Conservation (phyloP, 2,888 invertebrate genomes). For the Caenorhabditis auriculariae region DNA sequence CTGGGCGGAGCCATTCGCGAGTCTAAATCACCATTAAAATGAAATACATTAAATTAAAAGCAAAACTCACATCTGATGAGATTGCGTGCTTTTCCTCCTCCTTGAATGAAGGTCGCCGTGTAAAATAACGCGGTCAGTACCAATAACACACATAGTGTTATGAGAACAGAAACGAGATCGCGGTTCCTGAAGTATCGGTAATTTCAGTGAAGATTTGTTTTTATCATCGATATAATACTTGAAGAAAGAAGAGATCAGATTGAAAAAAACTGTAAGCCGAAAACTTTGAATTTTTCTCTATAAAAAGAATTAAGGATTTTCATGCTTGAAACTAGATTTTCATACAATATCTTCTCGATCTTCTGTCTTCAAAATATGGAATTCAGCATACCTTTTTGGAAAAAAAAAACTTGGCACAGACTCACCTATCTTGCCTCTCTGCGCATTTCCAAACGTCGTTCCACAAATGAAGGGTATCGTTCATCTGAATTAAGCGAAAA, state of each 20-base stretch:
- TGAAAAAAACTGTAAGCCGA: constrained; percentile 10
- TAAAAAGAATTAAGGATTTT: no score
- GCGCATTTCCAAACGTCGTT: constrained; percentile 57
- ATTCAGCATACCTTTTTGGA: no score
- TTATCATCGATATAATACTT: not conserved
- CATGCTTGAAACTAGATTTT: no score
- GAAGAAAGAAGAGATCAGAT: not conserved
- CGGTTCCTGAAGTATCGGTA: constrained; percentile 6
- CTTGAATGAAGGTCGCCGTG: constrained; percentile 58
- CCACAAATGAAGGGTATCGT: constrained; percentile 61
- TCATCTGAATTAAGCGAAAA: constrained; percentile 41
- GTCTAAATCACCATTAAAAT: not conserved
- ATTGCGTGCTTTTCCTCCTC: constrained; percentile 46
- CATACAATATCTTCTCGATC: no score
- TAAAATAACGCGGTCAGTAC: constrained; percentile 57
- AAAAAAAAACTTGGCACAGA: no score
- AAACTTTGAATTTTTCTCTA: no score
- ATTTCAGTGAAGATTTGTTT: not conserved
- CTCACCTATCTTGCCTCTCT: constrained; percentile 33
- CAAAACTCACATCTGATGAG: constrained; percentile 52
- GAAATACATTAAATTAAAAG: not conserved
- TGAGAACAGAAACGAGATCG: constrained; percentile 16
- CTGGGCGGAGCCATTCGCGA: no score
- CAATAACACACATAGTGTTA: constrained; percentile 42
- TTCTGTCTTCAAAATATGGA: no score